Evolutionary conservation across 2,888 invertebrate genomes (phyloP), one percentile per base, ranked within the genome.

Genomic region (Synergus laeviventris): DNA sequence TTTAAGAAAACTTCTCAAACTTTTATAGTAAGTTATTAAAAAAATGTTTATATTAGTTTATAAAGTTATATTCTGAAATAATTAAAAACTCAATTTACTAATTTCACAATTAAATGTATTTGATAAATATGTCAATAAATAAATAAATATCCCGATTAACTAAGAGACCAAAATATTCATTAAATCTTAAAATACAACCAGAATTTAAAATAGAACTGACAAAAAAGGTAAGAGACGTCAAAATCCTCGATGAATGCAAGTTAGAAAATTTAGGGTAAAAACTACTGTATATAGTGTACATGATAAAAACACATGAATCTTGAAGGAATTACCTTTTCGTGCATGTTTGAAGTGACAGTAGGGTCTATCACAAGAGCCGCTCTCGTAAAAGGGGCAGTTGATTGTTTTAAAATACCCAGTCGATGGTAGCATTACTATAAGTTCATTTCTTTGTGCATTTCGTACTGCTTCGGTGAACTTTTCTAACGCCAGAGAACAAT

Each of bases 331-430:
- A 92, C 96, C 96, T 92, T 94, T 95, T 87, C 94, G 95, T 83
- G 94, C 93, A 91, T 98, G 98, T 88, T 96, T 95, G 91, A 96
- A 98, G 92, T 98, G 97, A 92, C 98, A 98, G 91, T 97, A 97
- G 31, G 97, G 97, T 86, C 98, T 93, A 84, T 95, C 95, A 91
- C 98, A 98, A 74, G 94, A 92, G 80, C 95, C 95, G 89, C 93
- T 94, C 87, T 95, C 94, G 90, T 94, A 97, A 92, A 95, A 97
- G 36, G 98, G 97, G 91, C 98, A 98, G 86, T 93, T 94, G 82
- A 97, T 94, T 86, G 94, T 94, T 91, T 96, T 95, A 89, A 98
- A 98, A 90, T 96, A 95, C 81, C 97, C 98, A 84, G 96, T 96
- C 78, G 97, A 96, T 59, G 97, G 96, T 88, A 98, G 93, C 98